A percentile compares a stretch with the other conserved stretches of the same genome.
Evolutionary conservation across 2,113 vertebrate species (phyloP).

Genomic region (Gymnorhina tibicen): DNA sequence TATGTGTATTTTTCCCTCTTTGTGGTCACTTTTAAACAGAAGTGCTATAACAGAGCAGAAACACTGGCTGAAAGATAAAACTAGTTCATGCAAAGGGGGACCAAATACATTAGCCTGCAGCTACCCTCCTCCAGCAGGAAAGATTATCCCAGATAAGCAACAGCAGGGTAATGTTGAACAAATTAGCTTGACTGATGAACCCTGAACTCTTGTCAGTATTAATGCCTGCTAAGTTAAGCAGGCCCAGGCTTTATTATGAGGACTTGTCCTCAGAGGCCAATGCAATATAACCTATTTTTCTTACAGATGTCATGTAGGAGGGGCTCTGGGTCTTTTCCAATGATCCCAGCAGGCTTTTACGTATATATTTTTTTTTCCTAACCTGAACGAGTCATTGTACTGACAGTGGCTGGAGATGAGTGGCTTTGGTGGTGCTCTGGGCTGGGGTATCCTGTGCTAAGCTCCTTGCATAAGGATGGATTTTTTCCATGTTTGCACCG

Average conservation of each 20-base stretch:
- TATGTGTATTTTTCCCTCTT: not conserved
- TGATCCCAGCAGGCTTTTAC: not conserved
- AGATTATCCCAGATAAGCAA: constrained; percentile 53
- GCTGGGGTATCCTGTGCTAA: not conserved
- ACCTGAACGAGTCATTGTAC: not conserved
- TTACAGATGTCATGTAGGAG: not conserved
- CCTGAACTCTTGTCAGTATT: constrained; percentile 39
- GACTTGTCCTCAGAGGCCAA: constrained; percentile 19
- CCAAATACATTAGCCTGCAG: not conserved
- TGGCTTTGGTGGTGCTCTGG: not conserved
- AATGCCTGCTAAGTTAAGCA: constrained; percentile 47
- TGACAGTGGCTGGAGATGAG: not conserved
- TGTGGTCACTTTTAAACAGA: not conserved
- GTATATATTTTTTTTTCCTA: not conserved
- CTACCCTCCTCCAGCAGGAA: not conserved
- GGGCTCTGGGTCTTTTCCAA: not conserved
- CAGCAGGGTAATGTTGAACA: constrained; percentile 37
- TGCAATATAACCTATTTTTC: constrained; percentile 9
- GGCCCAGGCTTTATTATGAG: not conserved
- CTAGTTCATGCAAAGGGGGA: not conserved
- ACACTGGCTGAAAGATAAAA: not conserved
- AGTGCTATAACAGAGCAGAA: not conserved
- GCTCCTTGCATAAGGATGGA: not conserved
- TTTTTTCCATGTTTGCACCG: not conserved
- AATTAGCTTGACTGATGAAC: constrained; percentile 54